Evolutionary conservation across 2,113 vertebrate species (phyloP).

Genomic region (Cynopterus brachyotis): DNA sequence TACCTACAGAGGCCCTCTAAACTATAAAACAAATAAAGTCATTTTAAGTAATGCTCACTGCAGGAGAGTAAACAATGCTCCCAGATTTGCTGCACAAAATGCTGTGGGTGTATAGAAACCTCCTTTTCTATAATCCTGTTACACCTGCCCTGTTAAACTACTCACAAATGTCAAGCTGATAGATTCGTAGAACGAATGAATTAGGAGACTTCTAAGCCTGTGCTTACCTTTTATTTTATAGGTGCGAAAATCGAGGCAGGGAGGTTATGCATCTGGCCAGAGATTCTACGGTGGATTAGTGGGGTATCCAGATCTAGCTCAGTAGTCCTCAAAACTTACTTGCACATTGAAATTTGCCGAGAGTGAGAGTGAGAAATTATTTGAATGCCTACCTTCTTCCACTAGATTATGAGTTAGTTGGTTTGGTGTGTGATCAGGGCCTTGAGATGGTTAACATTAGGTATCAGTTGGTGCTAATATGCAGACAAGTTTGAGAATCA

Average conservation of each 20-base stretch:
- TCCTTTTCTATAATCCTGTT: not conserved
- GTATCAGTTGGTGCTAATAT: not conserved
- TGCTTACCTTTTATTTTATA: not conserved
- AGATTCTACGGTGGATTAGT: not conserved
- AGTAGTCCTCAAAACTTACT: not conserved
- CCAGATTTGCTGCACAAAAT: slow-evolving; percentile 47
- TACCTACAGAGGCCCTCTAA: slow-evolving; percentile 83
- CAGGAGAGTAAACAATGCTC: slow-evolving; percentile 51
- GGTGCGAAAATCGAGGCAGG: not conserved
- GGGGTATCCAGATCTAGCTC: not conserved
- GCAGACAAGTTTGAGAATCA: not conserved
- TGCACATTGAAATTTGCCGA: not conserved
- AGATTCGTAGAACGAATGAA: not conserved
- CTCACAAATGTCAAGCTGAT: not conserved
- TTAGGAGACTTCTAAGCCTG: not conserved
- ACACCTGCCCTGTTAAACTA: slow-evolving; percentile 21
- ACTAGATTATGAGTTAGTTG: not conserved
- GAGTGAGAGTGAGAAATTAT: not conserved
- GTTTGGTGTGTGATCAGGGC: not conserved
- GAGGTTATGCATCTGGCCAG: not conserved
- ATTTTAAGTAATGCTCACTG: slow-evolving; percentile 73
- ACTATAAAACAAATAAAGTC: slow-evolving; percentile 84
- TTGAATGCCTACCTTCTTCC: not conserved
- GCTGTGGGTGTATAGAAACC: not conserved
- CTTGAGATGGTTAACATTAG: not conserved